Base-by-base conservation (phyloP, 1,140 invertebrate genomes). In the Ceratosolen solmsi region DNA sequence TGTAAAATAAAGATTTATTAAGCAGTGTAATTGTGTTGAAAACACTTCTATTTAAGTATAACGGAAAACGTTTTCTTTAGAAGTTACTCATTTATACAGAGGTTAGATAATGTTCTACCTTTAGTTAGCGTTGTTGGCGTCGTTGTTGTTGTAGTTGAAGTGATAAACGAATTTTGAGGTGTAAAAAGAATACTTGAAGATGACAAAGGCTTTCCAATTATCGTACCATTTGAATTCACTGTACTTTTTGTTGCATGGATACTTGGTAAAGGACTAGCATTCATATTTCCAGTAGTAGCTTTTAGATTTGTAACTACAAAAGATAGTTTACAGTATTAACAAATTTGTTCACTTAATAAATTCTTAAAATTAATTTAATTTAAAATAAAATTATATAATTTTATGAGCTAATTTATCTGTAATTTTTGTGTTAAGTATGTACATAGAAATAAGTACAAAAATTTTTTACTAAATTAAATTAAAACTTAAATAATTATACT, bases 101-200 rank as follows among this genome's bases (percentile, higher is more conserved):
- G 85, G 83, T 85, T 88, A 88, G 86, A 88, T 85, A 89, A 79
- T 85, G 84, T 86, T 90, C 86, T 91, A 91, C 90, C 90, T 91
- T 90, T 90, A 86, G 73, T 54, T 33, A 82, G 33, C 30, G 84
- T 79, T 3, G 86, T 82, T 30, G 88, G 79, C 56, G 84, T 75
- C 27, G 84, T 78, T 20, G 87, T 78, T 20, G 87, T 58, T 72
- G 85, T 60, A 77, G 84, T 58, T 27, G 77, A 82, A 84, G 79
- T 84, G 8, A 76, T 70, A 15, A 84, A 78, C 11, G 84, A 79
- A 74, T 60, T 86, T 68, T 78, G 85, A 9, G 88, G 84, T 1
- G 88, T 87, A 73, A 88, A 80, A 79, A 90, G 60, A 70, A 89
- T 84, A 79, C 85, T 89, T 41, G 87, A 85, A 56, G 87, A 63